A percentile compares a stretch with the other conserved stretches of the same genome.
These are phyloP conservation scores for Nixonia krombeini DNA, from an alignment of 1,140 invertebrate genomes.

Conservation along the genomic window DNA sequence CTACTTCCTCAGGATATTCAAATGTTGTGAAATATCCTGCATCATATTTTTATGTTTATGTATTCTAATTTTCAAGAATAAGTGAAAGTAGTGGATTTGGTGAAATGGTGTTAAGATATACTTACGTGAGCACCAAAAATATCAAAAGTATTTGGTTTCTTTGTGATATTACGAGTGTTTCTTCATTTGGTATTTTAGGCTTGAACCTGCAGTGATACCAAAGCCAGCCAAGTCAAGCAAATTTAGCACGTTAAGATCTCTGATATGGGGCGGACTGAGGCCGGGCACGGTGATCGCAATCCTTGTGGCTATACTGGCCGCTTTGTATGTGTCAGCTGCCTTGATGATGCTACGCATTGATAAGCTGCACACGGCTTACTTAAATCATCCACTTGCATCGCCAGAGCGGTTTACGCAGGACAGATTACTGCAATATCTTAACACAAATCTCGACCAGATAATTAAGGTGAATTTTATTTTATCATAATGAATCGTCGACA, in stretches of 20 bases:
- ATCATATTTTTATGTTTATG: too few relatives aligned
- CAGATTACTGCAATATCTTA: slow-evolving; percentile 64
- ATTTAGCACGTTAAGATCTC: slow-evolving; percentile 28
- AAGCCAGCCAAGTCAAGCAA: slow-evolving; percentile 31
- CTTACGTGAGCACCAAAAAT: too few relatives aligned
- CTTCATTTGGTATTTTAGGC: too few relatives aligned
- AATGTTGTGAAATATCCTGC: too few relatives aligned
- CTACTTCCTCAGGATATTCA: too few relatives aligned
- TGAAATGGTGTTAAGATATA: too few relatives aligned
- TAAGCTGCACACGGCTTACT: slow-evolving; percentile 63
- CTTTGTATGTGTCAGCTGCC: slow-evolving; percentile 65
- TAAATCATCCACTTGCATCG: slow-evolving; percentile 65
- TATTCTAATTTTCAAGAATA: too few relatives aligned
- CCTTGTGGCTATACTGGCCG: slow-evolving; percentile 39
- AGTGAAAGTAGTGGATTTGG: too few relatives aligned
- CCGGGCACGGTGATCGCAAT: slow-evolving; percentile 33
- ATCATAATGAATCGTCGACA: too few relatives aligned
- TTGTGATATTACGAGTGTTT: too few relatives aligned
- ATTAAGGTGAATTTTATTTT: slow-evolving; percentile 56
- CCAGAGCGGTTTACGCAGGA: slow-evolving; percentile 65
- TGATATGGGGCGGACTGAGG: slow-evolving; percentile 22
- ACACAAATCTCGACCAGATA: slow-evolving; percentile 66
- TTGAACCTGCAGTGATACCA: slow-evolving; percentile 25
- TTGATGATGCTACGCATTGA: slow-evolving; percentile 69
- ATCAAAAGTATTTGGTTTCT: too few relatives aligned